Evolutionary conservation across 1,140 invertebrate genomes (phyloP).

Genomic region (Brachionus calyciflorus): DNA sequence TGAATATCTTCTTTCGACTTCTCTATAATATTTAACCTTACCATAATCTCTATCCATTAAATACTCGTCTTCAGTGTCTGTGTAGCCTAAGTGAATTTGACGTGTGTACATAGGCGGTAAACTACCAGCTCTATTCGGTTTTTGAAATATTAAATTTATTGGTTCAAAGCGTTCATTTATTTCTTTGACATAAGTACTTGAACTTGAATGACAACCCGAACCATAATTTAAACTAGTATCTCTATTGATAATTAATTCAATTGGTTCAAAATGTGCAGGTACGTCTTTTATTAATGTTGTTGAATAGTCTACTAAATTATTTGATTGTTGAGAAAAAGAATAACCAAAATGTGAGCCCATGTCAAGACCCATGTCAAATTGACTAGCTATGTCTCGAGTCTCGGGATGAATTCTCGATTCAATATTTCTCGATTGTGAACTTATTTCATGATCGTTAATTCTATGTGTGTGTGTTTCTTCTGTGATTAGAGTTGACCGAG

Average conservation of each 20-base stretch:
- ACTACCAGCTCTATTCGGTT: slow-evolving; percentile 26
- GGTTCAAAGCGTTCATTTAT: slow-evolving; percentile 31
- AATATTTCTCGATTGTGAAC: neutral
- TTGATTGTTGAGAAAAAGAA: neutral
- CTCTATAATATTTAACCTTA: slow-evolving; percentile 29
- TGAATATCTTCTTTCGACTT: neutral
- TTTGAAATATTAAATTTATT: slow-evolving; percentile 33
- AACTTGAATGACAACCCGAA: neutral
- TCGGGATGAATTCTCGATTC: neutral
- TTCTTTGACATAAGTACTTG: slow-evolving; percentile 31
- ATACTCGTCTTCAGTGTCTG: slow-evolving; percentile 31
- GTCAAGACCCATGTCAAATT: neutral
- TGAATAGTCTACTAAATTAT: slow-evolving; percentile 30
- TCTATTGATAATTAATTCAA: slow-evolving; percentile 38
- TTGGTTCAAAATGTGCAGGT: neutral
- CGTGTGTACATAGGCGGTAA: slow-evolving; percentile 8
- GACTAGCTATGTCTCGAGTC: neutral
- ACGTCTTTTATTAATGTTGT: slow-evolving; percentile 40
- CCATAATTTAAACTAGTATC: neutral
- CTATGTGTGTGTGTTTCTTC: neutral
- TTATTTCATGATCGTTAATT: neutral
- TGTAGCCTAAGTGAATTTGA: neutral
- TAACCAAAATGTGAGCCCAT: too few relatives aligned
- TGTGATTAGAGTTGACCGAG: neutral
- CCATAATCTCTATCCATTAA: neutral